Evolutionary conservation across 1,140 invertebrate species (phyloP).

Genomic region (Papilio dardanus): DNA sequence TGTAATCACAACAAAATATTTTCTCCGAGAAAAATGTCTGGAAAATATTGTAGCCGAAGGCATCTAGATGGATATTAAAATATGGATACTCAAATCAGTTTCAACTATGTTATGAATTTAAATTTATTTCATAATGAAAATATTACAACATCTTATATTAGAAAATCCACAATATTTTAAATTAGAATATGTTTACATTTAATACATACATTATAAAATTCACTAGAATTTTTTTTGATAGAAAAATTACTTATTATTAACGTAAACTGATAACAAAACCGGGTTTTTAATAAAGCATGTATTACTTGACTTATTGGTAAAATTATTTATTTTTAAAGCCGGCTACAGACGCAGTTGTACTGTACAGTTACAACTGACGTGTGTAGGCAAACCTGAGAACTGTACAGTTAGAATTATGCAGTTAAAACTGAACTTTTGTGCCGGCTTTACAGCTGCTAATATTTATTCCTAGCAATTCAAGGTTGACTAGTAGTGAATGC

Average conservation of each 20-base stretch:
- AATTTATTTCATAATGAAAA: background rate
- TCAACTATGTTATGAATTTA: conserved; percentile 11
- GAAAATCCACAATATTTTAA: background rate
- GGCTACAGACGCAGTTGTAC: too few relatives aligned
- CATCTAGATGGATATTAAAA: conserved; percentile 26
- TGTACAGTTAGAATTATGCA: too few relatives aligned
- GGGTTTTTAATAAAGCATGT: too few relatives aligned
- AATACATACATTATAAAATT: too few relatives aligned
- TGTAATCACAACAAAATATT: conserved; percentile 25
- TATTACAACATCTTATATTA: background rate
- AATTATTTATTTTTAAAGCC: too few relatives aligned
- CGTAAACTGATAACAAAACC: too few relatives aligned
- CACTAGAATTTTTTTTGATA: too few relatives aligned
- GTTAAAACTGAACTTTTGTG: background rate
- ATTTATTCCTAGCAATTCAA: background rate
- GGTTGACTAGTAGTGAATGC: background rate
- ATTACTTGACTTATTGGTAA: too few relatives aligned
- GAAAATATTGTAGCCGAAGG: conserved; percentile 20
- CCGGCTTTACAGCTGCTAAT: background rate
- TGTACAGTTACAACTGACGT: too few relatives aligned
- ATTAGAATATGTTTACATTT: too few relatives aligned
- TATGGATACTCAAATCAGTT: conserved; percentile 13
- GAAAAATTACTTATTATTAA: too few relatives aligned
- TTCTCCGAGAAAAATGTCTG: conserved; percentile 23
- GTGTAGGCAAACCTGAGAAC: too few relatives aligned